Conservation (phyloP, 2,113 vertebrate species). For the Mohoua ochrocephala region DNA sequence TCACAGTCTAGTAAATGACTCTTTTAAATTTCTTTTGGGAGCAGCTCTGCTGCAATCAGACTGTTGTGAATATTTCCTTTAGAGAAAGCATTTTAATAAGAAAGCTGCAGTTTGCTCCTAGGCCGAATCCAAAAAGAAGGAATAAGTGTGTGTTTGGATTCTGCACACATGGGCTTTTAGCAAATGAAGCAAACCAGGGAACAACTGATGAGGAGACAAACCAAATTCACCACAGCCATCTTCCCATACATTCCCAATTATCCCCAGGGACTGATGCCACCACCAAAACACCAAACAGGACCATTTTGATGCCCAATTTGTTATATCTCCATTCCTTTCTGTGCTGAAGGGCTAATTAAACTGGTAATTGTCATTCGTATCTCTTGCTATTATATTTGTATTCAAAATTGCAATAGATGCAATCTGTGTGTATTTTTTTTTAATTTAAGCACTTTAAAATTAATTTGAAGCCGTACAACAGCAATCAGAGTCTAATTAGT, state of each 20-base stretch:
- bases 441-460: slow-evolving; percentile 5
- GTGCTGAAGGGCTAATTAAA: slow-evolving; percentile 24
- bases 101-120: background rate
- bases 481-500: slow-evolving; percentile 33
- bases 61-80: background rate
- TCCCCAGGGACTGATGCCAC: background rate
- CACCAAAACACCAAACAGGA: background rate
- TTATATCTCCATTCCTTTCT: background rate
- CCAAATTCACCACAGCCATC: background rate
- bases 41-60: background rate
- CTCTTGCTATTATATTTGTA: slow-evolving; percentile 31
- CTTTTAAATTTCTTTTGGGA: background rate
- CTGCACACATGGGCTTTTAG: background rate
- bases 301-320: background rate
- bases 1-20: background rate
- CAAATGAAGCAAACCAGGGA: background rate
- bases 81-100: background rate
- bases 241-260: background rate
- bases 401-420: slow-evolving; percentile 24
- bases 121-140: background rate
- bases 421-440: background rate
- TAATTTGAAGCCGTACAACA: background rate
- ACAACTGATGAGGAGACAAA: background rate
- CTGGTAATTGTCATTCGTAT: slow-evolving; percentile 17
- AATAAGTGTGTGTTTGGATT: background rate